Percentiles rank a stretch among this genome's conserved stretches.
These are phyloP conservation scores for Saturnia pavonia DNA, from an alignment of 2,888 invertebrate genomes.

Conservation along the genomic window DNA sequence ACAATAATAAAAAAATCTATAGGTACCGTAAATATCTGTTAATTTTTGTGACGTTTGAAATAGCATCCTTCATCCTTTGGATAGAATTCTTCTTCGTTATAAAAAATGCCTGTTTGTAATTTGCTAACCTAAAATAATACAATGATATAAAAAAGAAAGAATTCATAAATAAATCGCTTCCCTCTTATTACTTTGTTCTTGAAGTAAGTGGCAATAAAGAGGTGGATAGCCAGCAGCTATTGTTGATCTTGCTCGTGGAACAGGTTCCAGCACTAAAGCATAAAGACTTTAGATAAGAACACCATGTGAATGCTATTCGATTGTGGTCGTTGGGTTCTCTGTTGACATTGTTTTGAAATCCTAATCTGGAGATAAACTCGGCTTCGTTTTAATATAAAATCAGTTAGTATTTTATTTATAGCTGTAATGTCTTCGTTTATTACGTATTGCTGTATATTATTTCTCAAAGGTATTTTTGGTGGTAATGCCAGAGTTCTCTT, in stretches of 20 bases:
- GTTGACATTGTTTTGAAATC: slow-evolving; percentile 13
- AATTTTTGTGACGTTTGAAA: no score
- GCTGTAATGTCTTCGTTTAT: neutral
- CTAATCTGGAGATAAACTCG: slow-evolving; percentile 11
- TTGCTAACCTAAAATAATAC: neutral
- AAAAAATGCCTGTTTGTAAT: neutral
- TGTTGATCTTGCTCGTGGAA: slow-evolving; percentile 69
- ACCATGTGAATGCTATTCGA: slow-evolving; percentile 55
- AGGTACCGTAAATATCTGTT: no score
- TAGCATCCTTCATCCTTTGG: no score
- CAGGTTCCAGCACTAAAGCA: slow-evolving; percentile 65
- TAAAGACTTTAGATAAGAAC: slow-evolving; percentile 65
- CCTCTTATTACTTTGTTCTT: slow-evolving; percentile 38
- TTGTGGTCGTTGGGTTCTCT: slow-evolving; percentile 17
- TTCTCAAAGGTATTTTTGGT: no score
- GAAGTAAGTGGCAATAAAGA: slow-evolving; percentile 63
- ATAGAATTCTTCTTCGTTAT: neutral
- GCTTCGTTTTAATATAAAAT: slow-evolving; percentile 1
- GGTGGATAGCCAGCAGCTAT: slow-evolving; percentile 70
- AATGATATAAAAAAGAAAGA: neutral
- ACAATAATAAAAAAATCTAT: no score
- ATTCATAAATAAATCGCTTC: slow-evolving; percentile 29
- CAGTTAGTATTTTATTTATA: neutral
- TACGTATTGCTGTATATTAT: neutral
- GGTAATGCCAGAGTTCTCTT: no score